Conservation (phyloP, 1,140 invertebrate genomes). For the Thaumetopoea pityocampa region DNA sequence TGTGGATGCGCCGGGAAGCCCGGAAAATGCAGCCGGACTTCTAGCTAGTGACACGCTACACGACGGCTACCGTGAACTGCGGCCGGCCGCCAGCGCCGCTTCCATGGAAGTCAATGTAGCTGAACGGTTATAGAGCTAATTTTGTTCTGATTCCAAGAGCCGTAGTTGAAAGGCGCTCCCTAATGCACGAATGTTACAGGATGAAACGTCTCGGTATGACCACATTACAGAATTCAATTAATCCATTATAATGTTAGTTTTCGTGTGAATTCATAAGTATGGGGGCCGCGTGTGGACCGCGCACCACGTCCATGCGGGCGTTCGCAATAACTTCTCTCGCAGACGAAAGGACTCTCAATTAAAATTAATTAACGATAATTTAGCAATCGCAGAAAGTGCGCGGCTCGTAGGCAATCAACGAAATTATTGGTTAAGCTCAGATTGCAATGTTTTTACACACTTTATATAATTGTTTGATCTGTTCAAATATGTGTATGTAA, state of each 20-base stretch:
- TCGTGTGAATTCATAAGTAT: slow-evolving; percentile 50
- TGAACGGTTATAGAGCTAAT: slow-evolving; percentile 33
- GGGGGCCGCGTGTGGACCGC: slow-evolving; percentile 46
- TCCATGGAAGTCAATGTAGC: slow-evolving; percentile 47
- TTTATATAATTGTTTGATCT: too few relatives aligned
- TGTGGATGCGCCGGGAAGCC: slow-evolving; percentile 62
- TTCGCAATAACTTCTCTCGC: slow-evolving; percentile 59
- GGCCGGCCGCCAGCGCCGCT: too few relatives aligned
- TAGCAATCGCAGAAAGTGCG: slow-evolving; percentile 65
- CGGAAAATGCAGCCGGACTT: slow-evolving; percentile 64
- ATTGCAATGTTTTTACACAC: too few relatives aligned
- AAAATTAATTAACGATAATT: slow-evolving; percentile 74
- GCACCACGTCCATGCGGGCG: slow-evolving; percentile 51
- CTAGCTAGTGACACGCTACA: slow-evolving; percentile 65
- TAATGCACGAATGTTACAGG: slow-evolving; percentile 4
- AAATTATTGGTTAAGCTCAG: slow-evolving; percentile 45
- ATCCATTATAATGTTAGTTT: slow-evolving; percentile 35
- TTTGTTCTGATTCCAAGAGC: slow-evolving; percentile 31
- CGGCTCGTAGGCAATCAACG: slow-evolving; percentile 61
- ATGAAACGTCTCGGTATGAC: too few relatives aligned
- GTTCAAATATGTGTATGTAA: too few relatives aligned
- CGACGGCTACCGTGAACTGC: slow-evolving; percentile 33
- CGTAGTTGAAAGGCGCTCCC: neutral
- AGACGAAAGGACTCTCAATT: slow-evolving; percentile 67
- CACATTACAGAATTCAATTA: slow-evolving; percentile 26